phyloP scores from a whole-genome alignment of 2,113 vertebrate species.

The Rhadina sibilatrix region DNA sequence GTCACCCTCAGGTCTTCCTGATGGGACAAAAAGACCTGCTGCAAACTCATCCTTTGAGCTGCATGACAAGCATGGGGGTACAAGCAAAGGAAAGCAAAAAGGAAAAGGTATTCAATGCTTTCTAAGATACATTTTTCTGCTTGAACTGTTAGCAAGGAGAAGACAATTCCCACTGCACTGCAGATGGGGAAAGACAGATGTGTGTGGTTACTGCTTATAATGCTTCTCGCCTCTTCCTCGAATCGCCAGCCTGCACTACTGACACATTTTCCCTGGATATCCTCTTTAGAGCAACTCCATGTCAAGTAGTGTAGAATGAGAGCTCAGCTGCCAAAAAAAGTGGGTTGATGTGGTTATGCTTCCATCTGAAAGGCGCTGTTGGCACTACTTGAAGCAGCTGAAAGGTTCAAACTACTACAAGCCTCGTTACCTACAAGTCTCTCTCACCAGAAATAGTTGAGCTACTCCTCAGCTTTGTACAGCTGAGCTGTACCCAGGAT shows the following conservation, averaged over 20 bases:
- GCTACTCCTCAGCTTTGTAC: background rate
- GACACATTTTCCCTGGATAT: background rate
- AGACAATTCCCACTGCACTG: background rate
- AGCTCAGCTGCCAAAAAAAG: background rate
- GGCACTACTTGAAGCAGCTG: background rate
- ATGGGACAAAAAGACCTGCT: background rate
- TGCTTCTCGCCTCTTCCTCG: background rate
- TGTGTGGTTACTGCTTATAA: background rate
- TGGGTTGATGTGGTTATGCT: background rate
- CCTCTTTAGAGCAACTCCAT: background rate
- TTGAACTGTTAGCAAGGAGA: background rate
- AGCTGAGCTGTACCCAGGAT: background rate
- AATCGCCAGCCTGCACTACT: background rate
- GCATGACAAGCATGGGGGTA: slow-evolving; percentile 65
- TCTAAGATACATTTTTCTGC: background rate
- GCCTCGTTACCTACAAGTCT: background rate
- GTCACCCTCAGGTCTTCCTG: background rate
- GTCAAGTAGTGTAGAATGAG: background rate
- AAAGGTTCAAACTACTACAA: background rate
- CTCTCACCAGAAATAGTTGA: background rate
- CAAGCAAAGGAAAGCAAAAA: slow-evolving; percentile 67
- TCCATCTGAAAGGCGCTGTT: background rate
- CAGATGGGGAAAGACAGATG: background rate
- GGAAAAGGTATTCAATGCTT: background rate
- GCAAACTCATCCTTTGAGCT: slow-evolving; percentile 45